These are phyloP conservation scores for Lagocephalus sceleratus DNA, from an alignment of 2,797 vertebrate species.

Conservation along the genomic window DNA sequence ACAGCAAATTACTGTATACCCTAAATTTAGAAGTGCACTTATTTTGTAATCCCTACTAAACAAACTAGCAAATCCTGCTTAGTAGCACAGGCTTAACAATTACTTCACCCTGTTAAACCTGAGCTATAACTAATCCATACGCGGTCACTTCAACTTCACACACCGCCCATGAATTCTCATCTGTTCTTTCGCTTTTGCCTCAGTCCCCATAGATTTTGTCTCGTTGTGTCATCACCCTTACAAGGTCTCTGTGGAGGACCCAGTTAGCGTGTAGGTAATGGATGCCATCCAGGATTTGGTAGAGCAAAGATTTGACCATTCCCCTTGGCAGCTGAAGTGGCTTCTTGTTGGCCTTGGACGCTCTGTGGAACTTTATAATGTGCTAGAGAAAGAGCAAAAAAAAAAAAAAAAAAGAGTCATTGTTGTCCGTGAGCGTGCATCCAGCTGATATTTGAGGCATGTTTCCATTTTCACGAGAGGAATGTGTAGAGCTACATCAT, in stretches of 20 bases:
- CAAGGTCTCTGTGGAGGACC: constrained; percentile 99
- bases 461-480: constrained; percentile 40
- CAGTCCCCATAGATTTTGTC: constrained; percentile 16
- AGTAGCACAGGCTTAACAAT: not conserved
- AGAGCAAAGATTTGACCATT: constrained; percentile 99
- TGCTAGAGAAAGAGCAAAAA: constrained; percentile 78
- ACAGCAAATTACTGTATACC: too few species aligned
- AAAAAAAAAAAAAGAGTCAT: constrained; percentile 18
- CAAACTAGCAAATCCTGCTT: not conserved
- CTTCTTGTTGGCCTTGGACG: constrained; percentile 99
- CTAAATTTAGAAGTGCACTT: too few species aligned
- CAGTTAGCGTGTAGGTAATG: constrained; percentile 99
- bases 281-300: constrained; percentile 99
- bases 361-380: constrained; percentile 99
- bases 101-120: not conserved
- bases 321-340: constrained; percentile 98
- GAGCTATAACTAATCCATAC: not conserved
- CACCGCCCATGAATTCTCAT: constrained; percentile 12
- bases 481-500: constrained; percentile 31
- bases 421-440: not conserved
- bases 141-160: constrained; percentile 5
- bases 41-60: too few species aligned
- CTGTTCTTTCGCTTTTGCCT: constrained; percentile 23
- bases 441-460: constrained; percentile 37
- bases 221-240: constrained; percentile 74